Evolutionary conservation across 2,797 vertebrate species (phyloP), one percentile per base, ranked within the genome.

Genomic region (Sebastes alutus): DNA sequence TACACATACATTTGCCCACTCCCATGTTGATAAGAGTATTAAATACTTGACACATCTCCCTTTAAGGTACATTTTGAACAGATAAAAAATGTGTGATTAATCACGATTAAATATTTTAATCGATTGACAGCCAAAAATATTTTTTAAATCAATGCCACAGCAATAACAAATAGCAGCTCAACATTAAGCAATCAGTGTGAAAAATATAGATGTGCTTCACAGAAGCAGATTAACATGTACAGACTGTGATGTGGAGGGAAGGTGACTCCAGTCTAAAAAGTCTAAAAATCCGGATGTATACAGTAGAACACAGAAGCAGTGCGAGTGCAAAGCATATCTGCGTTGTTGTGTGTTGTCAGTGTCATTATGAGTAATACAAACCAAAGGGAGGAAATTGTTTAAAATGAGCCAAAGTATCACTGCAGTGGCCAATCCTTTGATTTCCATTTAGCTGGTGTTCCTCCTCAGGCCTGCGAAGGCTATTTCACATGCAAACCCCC

Each of bases 401-500:
- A 70, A 92, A 89, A 84, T 87, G 75, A 84, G 29, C 67, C 59
- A 35, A 83, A 86, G 81, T 82, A 85, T 88, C 62, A 61, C 72
- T 52, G 78, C 77, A 78, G 42, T 59, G 81, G 69, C 61, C 80
- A 82, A 81, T 75, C 65, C 78, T 87, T 89, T 90, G 87, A 92
- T 90, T 93, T 85, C 77, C 80, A 86, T 90, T 88, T 89, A 87
- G 66, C 83, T 84, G 8, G 7, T 88, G 78, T 67, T 92, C 80
- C 78, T 91, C 82, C 74, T 79, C 78, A 78, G 88, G 80, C 67
- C 64, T 4, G 49, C 61, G 82, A 89, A 84, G 88, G 86, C 87
- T 90, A 87, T 90, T 94, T 93, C 72, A 85, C 84, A 93, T 90
- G 79, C 89, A 89, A 77, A 49, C 65, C 81, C 85, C 72, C 20